Percentiles rank a stretch among this genome's conserved stretches.
These are phyloP conservation scores for Tympanoctomys barrerae DNA, from an alignment of 2,797 vertebrate genomes.

Conservation along the genomic window DNA sequence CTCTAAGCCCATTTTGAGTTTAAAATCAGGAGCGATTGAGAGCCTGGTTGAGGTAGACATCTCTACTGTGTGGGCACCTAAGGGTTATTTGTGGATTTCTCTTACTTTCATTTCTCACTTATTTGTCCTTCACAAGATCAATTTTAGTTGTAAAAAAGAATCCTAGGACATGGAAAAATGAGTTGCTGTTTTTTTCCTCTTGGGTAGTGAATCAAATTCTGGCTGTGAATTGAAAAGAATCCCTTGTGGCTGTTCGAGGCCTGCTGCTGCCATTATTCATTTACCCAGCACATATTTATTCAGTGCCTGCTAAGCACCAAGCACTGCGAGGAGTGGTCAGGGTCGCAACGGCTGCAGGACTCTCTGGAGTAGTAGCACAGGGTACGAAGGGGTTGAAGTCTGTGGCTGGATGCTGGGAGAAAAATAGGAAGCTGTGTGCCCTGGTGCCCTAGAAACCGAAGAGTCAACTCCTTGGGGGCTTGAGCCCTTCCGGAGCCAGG, in stretches of 20 bases:
- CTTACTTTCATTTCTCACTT: neutral
- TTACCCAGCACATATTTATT: slow-evolving; percentile 57
- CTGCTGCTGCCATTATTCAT: slow-evolving; percentile 58
- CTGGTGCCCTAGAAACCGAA: neutral
- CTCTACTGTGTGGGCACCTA: neutral
- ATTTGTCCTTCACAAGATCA: slow-evolving; percentile 47
- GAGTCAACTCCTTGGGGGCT: neutral
- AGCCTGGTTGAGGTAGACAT: neutral
- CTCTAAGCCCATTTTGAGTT: slow-evolving; percentile 31
- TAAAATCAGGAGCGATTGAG: neutral
- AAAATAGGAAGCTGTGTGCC: neutral
- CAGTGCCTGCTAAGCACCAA: slow-evolving; percentile 49
- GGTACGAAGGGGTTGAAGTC: neutral
- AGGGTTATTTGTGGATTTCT: neutral
- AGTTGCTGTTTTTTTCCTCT: neutral
- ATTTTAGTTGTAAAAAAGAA: slow-evolving; percentile 28
- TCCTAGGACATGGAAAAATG: neutral
- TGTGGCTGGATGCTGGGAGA: neutral
- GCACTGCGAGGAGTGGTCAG: neutral
- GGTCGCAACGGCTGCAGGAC: neutral
- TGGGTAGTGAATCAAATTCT: slow-evolving; percentile 46
- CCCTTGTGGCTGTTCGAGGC: slow-evolving; percentile 52
- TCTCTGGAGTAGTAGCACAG: neutral
- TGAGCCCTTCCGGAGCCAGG: neutral
- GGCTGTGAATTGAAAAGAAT: slow-evolving; percentile 52